Conservation (phyloP, 2,888 invertebrate genomes). For the Tipula lateralis region DNA sequence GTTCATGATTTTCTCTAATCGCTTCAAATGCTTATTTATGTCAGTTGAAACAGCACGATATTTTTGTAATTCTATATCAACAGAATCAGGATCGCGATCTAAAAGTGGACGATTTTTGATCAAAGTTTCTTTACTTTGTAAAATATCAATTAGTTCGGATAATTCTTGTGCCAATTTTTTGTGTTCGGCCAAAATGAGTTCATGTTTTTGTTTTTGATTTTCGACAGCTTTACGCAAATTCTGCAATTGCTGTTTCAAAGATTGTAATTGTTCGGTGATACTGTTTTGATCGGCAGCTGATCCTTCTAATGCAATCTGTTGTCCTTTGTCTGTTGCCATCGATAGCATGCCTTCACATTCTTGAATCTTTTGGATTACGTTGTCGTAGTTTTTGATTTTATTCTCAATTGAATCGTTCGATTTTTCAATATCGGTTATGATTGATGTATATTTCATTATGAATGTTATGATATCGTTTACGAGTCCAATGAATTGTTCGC, state of each 20-base stretch:
- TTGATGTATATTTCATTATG: slow-evolving; percentile 78
- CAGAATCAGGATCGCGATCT: slow-evolving; percentile 71
- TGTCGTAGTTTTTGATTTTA: slow-evolving; percentile 81
- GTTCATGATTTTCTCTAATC: slow-evolving; percentile 65
- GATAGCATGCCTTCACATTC: slow-evolving; percentile 84
- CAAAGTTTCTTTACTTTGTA: slow-evolving; percentile 74
- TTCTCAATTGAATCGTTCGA: slow-evolving; percentile 77
- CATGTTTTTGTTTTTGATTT: slow-evolving; percentile 79
- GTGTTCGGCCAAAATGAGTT: slow-evolving; percentile 82
- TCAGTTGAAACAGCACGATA: slow-evolving; percentile 65
- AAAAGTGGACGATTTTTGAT: slow-evolving; percentile 79
- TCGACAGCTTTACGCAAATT: slow-evolving; percentile 76
- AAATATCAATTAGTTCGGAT: slow-evolving; percentile 75
- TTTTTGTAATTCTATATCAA: slow-evolving; percentile 73
- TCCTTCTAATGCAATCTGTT: slow-evolving; percentile 87
- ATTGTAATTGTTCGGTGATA: slow-evolving; percentile 81
- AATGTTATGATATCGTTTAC: slow-evolving; percentile 85
- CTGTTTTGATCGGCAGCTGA: slow-evolving; percentile 80
- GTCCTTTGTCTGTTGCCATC: slow-evolving; percentile 85
- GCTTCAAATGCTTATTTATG: slow-evolving; percentile 65
- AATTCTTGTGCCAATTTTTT: slow-evolving; percentile 76
- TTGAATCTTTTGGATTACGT: slow-evolving; percentile 79
- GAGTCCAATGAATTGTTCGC: slow-evolving; percentile 83
- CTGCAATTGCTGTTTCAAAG: slow-evolving; percentile 76
- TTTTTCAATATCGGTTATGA: slow-evolving; percentile 79